These are phyloP conservation scores for Scomber japonicus DNA, from an alignment of 2,113 vertebrate genomes.

Conservation along the genomic window DNA sequence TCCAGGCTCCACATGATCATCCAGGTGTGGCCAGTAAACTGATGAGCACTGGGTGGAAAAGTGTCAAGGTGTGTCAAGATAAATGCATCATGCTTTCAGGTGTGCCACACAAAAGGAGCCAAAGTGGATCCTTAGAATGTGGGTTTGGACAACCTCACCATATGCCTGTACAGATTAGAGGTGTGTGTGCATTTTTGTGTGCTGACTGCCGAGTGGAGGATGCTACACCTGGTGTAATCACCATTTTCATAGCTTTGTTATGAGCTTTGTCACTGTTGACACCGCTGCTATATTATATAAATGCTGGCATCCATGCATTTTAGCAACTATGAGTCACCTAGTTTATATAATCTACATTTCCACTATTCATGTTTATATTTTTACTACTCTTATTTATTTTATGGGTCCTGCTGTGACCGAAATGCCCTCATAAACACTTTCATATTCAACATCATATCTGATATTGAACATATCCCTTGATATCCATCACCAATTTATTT, in stretches of 20 bases:
- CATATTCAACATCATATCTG: constrained; percentile 1
- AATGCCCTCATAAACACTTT: not conserved
- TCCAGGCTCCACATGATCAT: constrained; percentile 38
- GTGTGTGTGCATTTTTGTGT: not conserved
- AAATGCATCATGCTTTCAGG: constrained; percentile 35
- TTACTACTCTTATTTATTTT: not conserved
- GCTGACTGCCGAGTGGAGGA: not conserved
- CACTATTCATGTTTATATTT: too few relatives aligned
- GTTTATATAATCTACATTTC: not conserved
- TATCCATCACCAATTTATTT: not conserved
- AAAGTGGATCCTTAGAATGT: constrained; percentile 20
- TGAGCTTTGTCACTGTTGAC: too few relatives aligned
- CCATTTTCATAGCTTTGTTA: not conserved
- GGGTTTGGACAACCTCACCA: constrained; percentile 8
- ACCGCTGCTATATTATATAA: not conserved
- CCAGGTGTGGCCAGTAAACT: constrained; percentile 37
- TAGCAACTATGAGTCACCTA: not conserved
- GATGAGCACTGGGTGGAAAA: constrained; percentile 39
- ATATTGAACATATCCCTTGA: not conserved
- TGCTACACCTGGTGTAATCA: not conserved
- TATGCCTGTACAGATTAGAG: not conserved
- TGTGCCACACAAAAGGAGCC: constrained; percentile 18
- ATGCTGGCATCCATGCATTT: too few relatives aligned
- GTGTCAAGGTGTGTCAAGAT: constrained; percentile 54
- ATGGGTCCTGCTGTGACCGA: not conserved